Base-by-base conservation (phyloP, 1,140 invertebrate species). In the Harpegnathos saltator region DNA sequence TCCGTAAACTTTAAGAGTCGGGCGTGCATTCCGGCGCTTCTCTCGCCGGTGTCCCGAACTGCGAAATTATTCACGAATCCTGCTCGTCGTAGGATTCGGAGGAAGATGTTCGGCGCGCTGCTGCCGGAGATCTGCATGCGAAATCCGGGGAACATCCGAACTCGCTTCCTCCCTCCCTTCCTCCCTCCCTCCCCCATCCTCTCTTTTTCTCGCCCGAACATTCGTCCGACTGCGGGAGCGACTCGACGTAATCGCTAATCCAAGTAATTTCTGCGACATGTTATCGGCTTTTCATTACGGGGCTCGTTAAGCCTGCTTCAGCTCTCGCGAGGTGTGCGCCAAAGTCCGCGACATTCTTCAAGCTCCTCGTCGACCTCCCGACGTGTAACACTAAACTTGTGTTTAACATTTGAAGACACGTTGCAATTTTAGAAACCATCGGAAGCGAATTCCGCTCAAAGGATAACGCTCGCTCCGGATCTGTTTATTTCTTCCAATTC, bases 11-110 rank as follows among this genome's bases (percentile, higher is more conserved):
- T 78, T 71, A 80, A 58, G 62, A 80, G 17, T 17, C 52, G 65
- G 44, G n/a, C 73, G 24, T 63, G 73, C 59, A 63, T 48, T 71
- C 22, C 11, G 38, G 4, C 38, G 38, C 38, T 33, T 33, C 29
- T 33, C 29, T 33, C 63, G 33, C 33, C 52, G 9, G 22, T 69
- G 66, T 71, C 54, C 22, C 12, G 52, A 38, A 26, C 65, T 80
- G 24, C 65, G 22, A 69, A 80, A 80, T 80, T 80, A 69, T 71
- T 80, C 52, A 80, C 29, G 14, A 19, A 66, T 68, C 75, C 56
- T 38, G 15, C 52, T 26, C 22, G 62, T 38, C 22, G 33, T 69
- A 19, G 29, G 15, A 52, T 63, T 54, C 62, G 44, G 33, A 75
- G 73, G 73, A 68, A 56, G 58, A 69, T 58, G 24, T 69, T 69